Evolutionary conservation across 1,140 invertebrate genomes (phyloP).

Genomic region (Lordiphosa stackelbergi): DNA sequence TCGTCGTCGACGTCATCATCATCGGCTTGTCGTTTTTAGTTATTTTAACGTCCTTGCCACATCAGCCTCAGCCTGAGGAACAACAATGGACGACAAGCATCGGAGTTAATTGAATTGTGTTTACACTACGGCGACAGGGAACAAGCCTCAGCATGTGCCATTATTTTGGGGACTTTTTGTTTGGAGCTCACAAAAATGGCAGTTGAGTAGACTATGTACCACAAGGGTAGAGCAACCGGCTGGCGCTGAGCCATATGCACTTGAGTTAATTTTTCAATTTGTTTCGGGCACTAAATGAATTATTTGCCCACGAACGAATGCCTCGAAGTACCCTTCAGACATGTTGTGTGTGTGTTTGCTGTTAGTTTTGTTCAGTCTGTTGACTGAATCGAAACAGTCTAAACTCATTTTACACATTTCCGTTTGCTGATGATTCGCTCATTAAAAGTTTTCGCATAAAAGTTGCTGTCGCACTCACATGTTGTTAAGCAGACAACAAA

Average conservation of each 20-base stretch:
- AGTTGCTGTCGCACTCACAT: not conserved
- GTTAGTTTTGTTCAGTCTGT: no score
- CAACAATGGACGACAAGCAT: conserved; percentile 67
- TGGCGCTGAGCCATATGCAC: conserved; percentile 13
- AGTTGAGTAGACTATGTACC: not conserved
- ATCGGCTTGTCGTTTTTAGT: conserved; percentile 66
- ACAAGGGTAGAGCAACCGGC: conserved; percentile 3
- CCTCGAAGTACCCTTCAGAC: not conserved
- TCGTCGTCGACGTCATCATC: conserved; percentile 33
- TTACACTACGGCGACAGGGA: conserved; percentile 55
- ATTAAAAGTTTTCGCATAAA: conserved; percentile 55
- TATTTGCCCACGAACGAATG: conserved; percentile 4
- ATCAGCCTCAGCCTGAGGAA: conserved; percentile 18
- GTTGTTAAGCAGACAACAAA: not conserved
- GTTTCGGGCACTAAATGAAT: conserved; percentile 22
- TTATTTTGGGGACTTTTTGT: conserved; percentile 39
- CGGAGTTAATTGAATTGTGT: conserved; percentile 72
- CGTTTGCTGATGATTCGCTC: conserved; percentile 45
- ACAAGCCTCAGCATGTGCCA: conserved; percentile 12
- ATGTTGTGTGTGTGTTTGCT: not conserved
- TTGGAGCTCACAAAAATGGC: conserved; percentile 19
- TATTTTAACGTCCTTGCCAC: conserved; percentile 59
- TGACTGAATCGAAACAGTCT: conserved; percentile 8
- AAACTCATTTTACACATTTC: conserved; percentile 50
- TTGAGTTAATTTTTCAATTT: conserved; percentile 22